Base-by-base conservation (phyloP, 2,888 invertebrate species). In the Pristionchus exspectatus region DNA sequence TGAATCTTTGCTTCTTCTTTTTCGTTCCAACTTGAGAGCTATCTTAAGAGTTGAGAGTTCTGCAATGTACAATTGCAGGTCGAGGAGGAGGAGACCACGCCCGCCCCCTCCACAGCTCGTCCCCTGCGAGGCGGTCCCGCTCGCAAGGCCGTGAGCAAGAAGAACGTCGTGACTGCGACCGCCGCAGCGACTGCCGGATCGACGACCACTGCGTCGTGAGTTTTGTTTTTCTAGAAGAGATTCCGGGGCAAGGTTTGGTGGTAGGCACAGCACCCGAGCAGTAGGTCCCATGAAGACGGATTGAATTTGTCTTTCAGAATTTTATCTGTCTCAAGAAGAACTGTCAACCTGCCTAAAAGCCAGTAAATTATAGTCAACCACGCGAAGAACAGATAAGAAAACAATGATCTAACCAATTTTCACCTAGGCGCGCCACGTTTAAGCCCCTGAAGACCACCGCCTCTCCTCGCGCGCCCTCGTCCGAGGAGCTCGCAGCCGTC, bases 21-120 rank as follows among this genome's bases (percentile, higher is more conserved):
- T 10, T 66, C 66, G 21, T 2, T 66, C 66, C 24, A 21, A 66
- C 2, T 21, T 21, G 21, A 66, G 66, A 59, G 59, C 2, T 4
- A 59, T 2, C 7, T 14, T 18, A 7, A 59, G 38, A 38, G 38
- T 38, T 38, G 38, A 38, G 38, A 2, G 38, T 38, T 38, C 38
- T 38, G n/a, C n/a, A n/a, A n/a, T 38, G 38, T 38, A 59, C 24
- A 2, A 18, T 24, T 56, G 2, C 90, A 90, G 88, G 91, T 91
- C 50, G 90, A 85, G 44, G 84, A 87, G 16, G 91, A 91, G 85
- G 91, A 77, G 66, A 89, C 38, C 38, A 90, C 90, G 74, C 66
- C 63, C n/a, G 88, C 89, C 30, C 50, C 84, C 44, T 30, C 72
- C 12, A 90, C 83, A 0, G 44, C 44, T 27, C 16, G 44, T 16